Evolutionary conservation across 2,797 vertebrate genomes (phyloP).

Genomic region (Sciurus vulgaris): DNA sequence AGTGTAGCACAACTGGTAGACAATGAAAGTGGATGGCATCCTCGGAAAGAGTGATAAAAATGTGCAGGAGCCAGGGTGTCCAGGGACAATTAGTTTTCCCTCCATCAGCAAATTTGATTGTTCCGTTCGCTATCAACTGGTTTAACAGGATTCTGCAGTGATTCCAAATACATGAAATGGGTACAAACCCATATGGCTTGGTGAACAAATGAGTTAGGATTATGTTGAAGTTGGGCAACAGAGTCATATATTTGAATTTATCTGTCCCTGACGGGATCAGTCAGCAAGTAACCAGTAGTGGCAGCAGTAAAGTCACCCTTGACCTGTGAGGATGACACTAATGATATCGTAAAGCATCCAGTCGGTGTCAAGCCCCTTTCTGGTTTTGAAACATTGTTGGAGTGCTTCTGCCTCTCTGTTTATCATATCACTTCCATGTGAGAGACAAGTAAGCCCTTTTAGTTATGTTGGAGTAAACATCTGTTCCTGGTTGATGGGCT

Average conservation of each 20-base stretch:
- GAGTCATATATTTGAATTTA: slow-evolving; percentile 12
- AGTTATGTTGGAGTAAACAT: not conserved
- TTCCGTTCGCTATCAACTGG: not conserved
- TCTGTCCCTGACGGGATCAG: not conserved
- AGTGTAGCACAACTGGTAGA: not conserved
- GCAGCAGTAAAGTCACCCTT: not conserved
- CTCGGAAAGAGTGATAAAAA: not conserved
- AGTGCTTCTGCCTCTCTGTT: not conserved
- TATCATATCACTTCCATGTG: not conserved
- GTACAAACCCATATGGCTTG: not conserved
- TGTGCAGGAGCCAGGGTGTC: not conserved
- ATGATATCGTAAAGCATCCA: not conserved
- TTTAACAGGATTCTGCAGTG: not conserved
- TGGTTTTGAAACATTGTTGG: not conserved
- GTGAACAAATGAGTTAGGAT: not conserved
- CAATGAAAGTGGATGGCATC: not conserved
- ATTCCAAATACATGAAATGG: slow-evolving; percentile 31
- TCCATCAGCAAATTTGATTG: not conserved
- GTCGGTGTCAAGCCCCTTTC: not conserved
- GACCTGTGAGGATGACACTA: not conserved
- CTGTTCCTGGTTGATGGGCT: not conserved
- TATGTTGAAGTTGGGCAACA: not conserved
- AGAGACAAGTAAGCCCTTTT: not conserved
- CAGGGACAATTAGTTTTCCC: not conserved
- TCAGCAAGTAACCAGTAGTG: not conserved